Base-by-base conservation (phyloP, 2,888 invertebrate species). In the Phalera bucephala region DNA sequence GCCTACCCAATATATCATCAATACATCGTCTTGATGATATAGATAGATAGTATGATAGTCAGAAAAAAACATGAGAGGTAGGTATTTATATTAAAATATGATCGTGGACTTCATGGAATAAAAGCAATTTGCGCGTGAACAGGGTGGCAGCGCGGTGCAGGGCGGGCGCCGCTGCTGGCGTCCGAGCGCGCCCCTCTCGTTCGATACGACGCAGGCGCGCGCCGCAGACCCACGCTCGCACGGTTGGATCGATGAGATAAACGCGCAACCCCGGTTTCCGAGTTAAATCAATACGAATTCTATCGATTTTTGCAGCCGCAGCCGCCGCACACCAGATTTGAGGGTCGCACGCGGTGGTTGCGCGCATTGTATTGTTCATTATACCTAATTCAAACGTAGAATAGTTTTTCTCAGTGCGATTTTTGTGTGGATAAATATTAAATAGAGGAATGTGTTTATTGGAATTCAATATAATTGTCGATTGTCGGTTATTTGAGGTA, bases 241-340 rank as follows among this genome's bases (percentile, higher is more conserved):
- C 56, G 64, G 73, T 66, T 80, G 81, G 88, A 93, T 94, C 94
- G 93, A 94, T 94, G 91, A 91, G 93, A 94, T 94, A 93, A 93
- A 93, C 92, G 93, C 92, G 92, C 92, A 91, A 91, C 91, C 92
- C 92, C 91, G 93, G 93, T 93, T 74, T 76, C 90, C 85, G 88
- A 80, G 80, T 85, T 90, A 90, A 91, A 93, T 93, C 93, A 93
- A 93, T 94, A 93, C 91, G 80, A 91, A 91, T 91, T 91, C 90
- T 91, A 94, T 94, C 93, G 94, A 94, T 94, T 93, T 93, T 92
- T 83, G 84, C 74, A 91, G 91, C 91, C 91, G 91, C 91, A 91
- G 91, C 90, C 91, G 91, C 90, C 90, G 88, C 88, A 88, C 78
- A 86, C 74, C 60, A 67, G 59, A 78, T 66, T 70, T 61, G 81